phyloP scores from a whole-genome alignment of 2,797 vertebrate genomes.

The Sylvilagus floridanus region DNA sequence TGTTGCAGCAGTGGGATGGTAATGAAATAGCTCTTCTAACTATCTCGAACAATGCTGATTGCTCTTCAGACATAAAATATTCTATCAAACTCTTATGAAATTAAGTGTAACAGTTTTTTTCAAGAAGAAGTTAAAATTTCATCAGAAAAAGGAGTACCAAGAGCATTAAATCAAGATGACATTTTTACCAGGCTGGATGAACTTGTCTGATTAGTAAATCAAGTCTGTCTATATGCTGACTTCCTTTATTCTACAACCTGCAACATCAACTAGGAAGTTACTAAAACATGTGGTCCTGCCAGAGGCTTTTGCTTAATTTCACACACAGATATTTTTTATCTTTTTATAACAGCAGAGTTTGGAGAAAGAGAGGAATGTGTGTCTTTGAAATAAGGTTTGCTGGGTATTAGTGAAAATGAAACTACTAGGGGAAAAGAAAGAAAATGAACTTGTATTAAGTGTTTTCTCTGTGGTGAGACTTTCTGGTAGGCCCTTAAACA shows the following conservation, averaged over 20 bases:
- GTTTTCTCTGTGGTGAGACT: slow-evolving; percentile 42
- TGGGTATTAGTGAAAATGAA: slow-evolving; percentile 47
- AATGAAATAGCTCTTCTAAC: slow-evolving; percentile 89
- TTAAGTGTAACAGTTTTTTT: slow-evolving; percentile 84
- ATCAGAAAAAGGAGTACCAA: slow-evolving; percentile 84
- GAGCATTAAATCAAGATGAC: slow-evolving; percentile 86
- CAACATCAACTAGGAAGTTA: slow-evolving; percentile 76
- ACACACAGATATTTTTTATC: slow-evolving; percentile 63
- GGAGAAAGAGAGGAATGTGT: slow-evolving; percentile 33
- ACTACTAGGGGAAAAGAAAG: neutral
- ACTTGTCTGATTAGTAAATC: slow-evolving; percentile 87
- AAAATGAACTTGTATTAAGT: slow-evolving; percentile 54
- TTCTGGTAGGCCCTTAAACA: slow-evolving; percentile 19
- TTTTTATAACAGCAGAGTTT: slow-evolving; percentile 27
- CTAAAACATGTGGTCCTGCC: slow-evolving; percentile 54
- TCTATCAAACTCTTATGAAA: slow-evolving; percentile 88
- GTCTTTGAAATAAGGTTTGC: slow-evolving; percentile 59
- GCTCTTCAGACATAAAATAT: slow-evolving; percentile 87
- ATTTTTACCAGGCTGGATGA: slow-evolving; percentile 84
- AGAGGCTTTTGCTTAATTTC: slow-evolving; percentile 59
- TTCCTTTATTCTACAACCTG: slow-evolving; percentile 83
- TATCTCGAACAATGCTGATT: slow-evolving; percentile 86
- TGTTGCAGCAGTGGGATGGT: slow-evolving; percentile 85
- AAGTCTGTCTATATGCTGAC: slow-evolving; percentile 81
- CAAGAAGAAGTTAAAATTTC: slow-evolving; percentile 86